These are phyloP conservation scores for Pagetopsis macropterus DNA, from an alignment of 2,797 vertebrate species.

Conservation along the genomic window DNA sequence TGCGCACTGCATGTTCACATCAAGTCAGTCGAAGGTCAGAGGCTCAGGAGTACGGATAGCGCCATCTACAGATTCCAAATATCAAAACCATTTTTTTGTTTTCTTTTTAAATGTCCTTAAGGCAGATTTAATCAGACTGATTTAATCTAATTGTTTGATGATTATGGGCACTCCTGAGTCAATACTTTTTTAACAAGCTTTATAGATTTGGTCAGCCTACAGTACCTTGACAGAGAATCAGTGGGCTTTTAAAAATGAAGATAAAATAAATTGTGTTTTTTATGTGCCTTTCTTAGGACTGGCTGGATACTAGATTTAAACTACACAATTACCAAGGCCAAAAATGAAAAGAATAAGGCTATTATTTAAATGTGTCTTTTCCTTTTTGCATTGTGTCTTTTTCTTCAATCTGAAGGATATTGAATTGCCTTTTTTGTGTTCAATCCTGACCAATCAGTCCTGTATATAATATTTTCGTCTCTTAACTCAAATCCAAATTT, in stretches of 20 bases:
- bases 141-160: not conserved
- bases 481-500: not conserved
- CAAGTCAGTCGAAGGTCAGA: slow-evolving; percentile 42
- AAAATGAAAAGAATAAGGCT: too few relatives aligned
- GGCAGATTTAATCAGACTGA: not conserved
- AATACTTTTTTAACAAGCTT: not conserved
- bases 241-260: not conserved
- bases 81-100: slow-evolving; percentile 2
- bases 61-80: slow-evolving; percentile 42
- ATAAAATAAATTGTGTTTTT: not conserved
- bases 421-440: slow-evolving; percentile 7
- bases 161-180: not conserved
- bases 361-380: too few relatives aligned
- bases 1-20: slow-evolving; percentile 41
- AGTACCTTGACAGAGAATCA: slow-evolving; percentile 1
- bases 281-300: not conserved
- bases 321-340: too few relatives aligned
- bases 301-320: too few relatives aligned
- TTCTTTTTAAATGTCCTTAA: not conserved
- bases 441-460: not conserved
- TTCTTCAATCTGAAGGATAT: not conserved
- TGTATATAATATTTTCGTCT: not conserved
- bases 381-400: too few relatives aligned
- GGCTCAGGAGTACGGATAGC: slow-evolving; percentile 17
- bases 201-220: not conserved